Percentiles rank a stretch among this genome's conserved stretches.
Conservation (phyloP, 2,113 vertebrate species). For the Siphamia tubifer region DNA sequence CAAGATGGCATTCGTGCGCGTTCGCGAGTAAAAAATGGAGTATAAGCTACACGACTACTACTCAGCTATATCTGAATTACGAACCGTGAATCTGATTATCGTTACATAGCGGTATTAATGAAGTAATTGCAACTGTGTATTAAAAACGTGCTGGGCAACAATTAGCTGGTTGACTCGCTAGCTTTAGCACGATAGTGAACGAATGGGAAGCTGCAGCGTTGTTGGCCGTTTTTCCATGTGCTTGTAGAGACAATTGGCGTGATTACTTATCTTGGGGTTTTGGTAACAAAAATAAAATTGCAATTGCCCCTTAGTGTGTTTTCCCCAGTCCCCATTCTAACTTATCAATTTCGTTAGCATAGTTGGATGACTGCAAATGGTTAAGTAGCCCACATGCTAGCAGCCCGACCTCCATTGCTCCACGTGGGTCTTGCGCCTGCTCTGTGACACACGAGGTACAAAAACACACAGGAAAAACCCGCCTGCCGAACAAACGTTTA, state of each 20-base stretch:
- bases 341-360: neutral
- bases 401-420: slow-evolving; percentile 29
- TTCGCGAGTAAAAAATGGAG: neutral
- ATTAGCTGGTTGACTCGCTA: neutral
- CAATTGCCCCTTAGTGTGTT: no score
- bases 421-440: slow-evolving; percentile 70
- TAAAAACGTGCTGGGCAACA: no score
- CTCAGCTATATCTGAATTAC: no score
- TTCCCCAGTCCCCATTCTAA: neutral
- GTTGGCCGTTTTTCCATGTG: no score
- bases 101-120: no score
- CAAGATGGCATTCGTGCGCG: slow-evolving; percentile 64
- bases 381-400: slow-evolving; percentile 45
- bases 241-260: no score
- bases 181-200: neutral
- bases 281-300: no score
- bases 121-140: no score
- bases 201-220: no score
- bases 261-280: no score
- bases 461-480: neutral
- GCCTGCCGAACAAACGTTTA: no score
- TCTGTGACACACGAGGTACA: slow-evolving; percentile 52
- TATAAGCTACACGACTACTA: rapidly evolving
- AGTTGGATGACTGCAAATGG: neutral
- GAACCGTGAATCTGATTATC: no score